phyloP scores from a whole-genome alignment of 2,797 vertebrate genomes.

The Caiman crocodilus region DNA sequence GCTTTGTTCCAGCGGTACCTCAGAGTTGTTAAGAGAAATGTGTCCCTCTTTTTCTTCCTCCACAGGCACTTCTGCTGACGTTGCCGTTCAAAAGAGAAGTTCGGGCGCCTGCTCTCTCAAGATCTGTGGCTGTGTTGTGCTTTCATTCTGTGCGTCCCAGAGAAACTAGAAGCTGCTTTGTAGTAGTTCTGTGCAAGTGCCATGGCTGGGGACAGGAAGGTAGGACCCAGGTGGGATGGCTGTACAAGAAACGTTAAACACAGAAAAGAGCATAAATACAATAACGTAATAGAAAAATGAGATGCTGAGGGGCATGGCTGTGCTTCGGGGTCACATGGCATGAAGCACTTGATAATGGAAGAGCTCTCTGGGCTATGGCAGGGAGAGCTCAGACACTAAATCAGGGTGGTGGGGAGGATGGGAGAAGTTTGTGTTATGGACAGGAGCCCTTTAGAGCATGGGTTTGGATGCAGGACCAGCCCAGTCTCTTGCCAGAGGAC shows the following conservation, averaged over 20 bases:
- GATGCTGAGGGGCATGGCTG: neutral
- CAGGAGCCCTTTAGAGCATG: neutral
- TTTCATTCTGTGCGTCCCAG: slow-evolving; percentile 31
- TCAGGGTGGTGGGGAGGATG: neutral
- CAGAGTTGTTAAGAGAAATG: neutral
- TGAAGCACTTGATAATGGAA: no score
- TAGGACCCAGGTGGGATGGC: slow-evolving; percentile 49
- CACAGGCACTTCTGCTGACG: slow-evolving; percentile 14
- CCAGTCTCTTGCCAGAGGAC: neutral
- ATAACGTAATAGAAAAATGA: slow-evolving; percentile 2
- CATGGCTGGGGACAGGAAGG: slow-evolving; percentile 52
- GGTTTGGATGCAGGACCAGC: neutral
- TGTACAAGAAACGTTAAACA: slow-evolving; percentile 60
- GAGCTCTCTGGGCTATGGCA: neutral
- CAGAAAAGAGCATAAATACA: slow-evolving; percentile 48
- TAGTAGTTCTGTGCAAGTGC: neutral
- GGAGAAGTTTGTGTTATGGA: neutral
- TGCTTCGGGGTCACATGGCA: no score
- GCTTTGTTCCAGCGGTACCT: neutral
- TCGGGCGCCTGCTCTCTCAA: slow-evolving; percentile 19
- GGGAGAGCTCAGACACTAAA: neutral
- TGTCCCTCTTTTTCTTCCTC: neutral
- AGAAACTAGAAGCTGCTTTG: slow-evolving; percentile 22
- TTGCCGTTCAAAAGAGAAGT: slow-evolving; percentile 25
- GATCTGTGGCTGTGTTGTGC: slow-evolving; percentile 40